These are phyloP conservation scores for Chamaedrilus cognettii DNA, from an alignment of 2,888 invertebrate genomes.

Conservation along the genomic window DNA sequence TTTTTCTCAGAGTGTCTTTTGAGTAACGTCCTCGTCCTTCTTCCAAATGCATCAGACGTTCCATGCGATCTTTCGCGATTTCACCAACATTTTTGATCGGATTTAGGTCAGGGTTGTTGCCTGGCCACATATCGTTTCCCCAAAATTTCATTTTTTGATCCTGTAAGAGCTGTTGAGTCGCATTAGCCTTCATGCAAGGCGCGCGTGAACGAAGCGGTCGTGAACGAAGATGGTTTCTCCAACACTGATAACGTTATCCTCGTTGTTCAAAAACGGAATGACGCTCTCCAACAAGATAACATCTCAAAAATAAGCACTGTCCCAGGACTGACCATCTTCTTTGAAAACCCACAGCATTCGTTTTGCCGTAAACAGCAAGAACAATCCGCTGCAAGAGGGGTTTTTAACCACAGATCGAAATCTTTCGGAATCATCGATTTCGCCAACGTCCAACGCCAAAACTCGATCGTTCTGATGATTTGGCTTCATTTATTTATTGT, in stretches of 20 bases:
- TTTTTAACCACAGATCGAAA: background rate
- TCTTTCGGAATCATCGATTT: background rate
- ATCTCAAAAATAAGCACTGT: background rate
- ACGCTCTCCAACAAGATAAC: background rate
- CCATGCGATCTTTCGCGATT: background rate
- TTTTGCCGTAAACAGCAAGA: background rate
- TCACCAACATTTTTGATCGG: background rate
- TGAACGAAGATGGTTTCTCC: background rate
- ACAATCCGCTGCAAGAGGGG: background rate
- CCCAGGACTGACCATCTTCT: background rate
- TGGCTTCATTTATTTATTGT: no score
- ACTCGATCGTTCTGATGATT: conserved; percentile 1
- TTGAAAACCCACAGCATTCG: background rate
- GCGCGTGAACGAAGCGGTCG: no score
- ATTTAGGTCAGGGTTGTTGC: background rate
- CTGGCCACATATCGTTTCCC: conserved; percentile 1
- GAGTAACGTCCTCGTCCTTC: background rate
- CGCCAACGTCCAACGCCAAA: background rate
- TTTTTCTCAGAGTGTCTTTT: background rate
- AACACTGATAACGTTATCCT: background rate
- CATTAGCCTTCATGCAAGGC: conserved; percentile 1
- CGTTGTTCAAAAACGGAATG: background rate
- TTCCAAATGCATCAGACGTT: background rate
- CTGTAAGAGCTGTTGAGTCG: background rate
- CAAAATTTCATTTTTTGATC: background rate